phyloP scores from a whole-genome alignment of 1,140 invertebrate genomes.

The Brachionus koreanus region DNA sequence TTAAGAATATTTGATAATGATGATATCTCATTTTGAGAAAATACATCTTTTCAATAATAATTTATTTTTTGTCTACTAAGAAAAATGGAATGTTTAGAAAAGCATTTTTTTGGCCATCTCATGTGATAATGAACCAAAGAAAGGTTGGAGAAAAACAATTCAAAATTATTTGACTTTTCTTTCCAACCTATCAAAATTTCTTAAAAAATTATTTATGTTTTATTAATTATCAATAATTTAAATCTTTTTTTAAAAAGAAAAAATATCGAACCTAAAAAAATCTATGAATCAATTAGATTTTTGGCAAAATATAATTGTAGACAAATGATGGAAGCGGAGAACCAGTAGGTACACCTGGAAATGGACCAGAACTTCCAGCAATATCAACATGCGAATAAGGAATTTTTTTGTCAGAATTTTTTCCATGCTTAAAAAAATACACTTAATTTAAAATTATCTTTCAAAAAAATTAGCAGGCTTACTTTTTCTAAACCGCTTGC shows the following conservation, averaged over 20 bases:
- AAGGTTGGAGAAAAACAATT: too few species aligned
- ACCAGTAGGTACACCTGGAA: constrained; percentile 35
- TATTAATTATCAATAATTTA: too few species aligned
- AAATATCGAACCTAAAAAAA: background rate
- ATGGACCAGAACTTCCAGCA: constrained; percentile 40
- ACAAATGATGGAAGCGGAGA: constrained; percentile 31
- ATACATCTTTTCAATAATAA: too few species aligned
- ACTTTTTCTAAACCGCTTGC: constrained; percentile 73
- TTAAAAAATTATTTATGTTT: too few species aligned
- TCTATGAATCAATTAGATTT: background rate
- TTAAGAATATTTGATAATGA: too few species aligned
- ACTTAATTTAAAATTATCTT: background rate
- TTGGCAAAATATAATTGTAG: constrained; percentile 3
- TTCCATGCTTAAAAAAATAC: constrained; percentile 53
- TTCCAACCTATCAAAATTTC: too few species aligned
- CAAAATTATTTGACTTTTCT: too few species aligned
- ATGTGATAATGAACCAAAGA: too few species aligned
- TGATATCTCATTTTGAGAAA: too few species aligned
- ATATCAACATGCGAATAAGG: constrained; percentile 44
- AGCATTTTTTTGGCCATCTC: too few species aligned
- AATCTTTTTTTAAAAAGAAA: background rate
- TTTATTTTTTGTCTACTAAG: too few species aligned
- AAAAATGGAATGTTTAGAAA: too few species aligned
- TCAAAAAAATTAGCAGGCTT: background rate
- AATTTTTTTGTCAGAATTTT: background rate